Base-by-base conservation (phyloP, 2,797 vertebrate species). In the Urophycis tenuis region DNA sequence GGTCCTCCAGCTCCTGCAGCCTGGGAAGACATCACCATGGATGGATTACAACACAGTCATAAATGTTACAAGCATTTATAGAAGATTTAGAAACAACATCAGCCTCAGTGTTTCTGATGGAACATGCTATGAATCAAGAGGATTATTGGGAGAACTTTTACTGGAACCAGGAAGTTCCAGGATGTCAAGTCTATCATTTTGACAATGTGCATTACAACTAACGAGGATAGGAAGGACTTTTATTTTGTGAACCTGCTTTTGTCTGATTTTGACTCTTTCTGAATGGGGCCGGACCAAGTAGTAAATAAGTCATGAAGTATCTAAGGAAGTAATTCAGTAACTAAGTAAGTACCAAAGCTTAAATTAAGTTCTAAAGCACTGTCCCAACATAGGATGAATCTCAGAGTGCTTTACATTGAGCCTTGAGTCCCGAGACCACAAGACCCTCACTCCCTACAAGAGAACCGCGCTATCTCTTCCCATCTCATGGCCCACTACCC, bases 1-100 rank as follows among this genome's bases (percentile, higher is more conserved):
- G 97, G 75, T 98, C 97, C 86, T 99, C 98, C 80, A 99, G 86
- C 74, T 99, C 97, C 86, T 99, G 98, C 64, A 99, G 94, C 85
- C 97, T 99, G 71, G 0, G 72, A 84, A 2, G 9, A 12, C 3
- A 12, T 29, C 5, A 11, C 2, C n/a, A 4, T 12, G 2, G 25
- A 67, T 30, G 29, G n/a, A 4, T 67, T 67, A 67, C 60, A 67
- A 67, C 53, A 60, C 22, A 2, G n/a, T 60, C n/a, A n/a, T 3
- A 6, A 12, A 67, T 9, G 12, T 67, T 30, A 29, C 11, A 11
- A 29, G 39, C 12, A 14, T 41, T 41, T 17, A 15, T 1, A 14
- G 39, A 41, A 41, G 39, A 12, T 14, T 17, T 1, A 41, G 11
- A 14, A 14, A 15, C 14, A 12, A 14, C 17, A 4, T 22, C 5